These are phyloP conservation scores for Amazona finschi DNA, from an alignment of 2,797 vertebrate species.

Conservation along the genomic window DNA sequence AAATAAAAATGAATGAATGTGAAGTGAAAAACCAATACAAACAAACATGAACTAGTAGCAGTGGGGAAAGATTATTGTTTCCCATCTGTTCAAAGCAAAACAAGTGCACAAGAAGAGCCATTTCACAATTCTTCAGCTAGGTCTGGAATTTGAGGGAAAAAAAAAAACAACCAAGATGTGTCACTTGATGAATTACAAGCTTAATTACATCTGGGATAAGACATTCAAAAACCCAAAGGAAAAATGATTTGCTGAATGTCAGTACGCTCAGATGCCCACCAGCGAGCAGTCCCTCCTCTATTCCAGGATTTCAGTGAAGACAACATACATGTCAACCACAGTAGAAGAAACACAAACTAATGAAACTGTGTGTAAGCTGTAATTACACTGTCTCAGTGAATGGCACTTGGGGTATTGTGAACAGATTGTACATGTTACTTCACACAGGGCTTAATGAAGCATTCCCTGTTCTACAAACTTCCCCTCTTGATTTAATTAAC, in stretches of 20 bases:
- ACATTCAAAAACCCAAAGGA: slow-evolving; percentile 41
- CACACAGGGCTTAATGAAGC: slow-evolving; percentile 71
- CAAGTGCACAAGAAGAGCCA: not conserved
- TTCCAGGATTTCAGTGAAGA: not conserved
- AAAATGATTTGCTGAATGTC: slow-evolving; percentile 38
- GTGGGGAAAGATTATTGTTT: not conserved
- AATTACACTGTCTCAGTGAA: slow-evolving; percentile 68
- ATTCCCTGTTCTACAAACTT: slow-evolving; percentile 71
- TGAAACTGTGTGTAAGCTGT: slow-evolving; percentile 61
- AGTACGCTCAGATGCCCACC: slow-evolving; percentile 45
- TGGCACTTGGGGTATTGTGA: slow-evolving; percentile 42
- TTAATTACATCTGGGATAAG: slow-evolving; percentile 62
- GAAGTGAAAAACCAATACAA: not conserved
- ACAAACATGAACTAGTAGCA: not conserved
- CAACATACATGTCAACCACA: slow-evolving; percentile 41
- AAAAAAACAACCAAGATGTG: not conserved
- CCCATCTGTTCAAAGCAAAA: not conserved
- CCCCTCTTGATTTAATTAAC: slow-evolving; percentile 65
- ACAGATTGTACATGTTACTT: slow-evolving; percentile 56
- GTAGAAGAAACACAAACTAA: slow-evolving; percentile 44
- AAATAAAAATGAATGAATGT: not conserved
- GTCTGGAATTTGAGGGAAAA: not conserved
- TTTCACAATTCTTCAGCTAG: not conserved
- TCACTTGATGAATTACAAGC: slow-evolving; percentile 48
- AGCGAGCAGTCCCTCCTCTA: slow-evolving; percentile 29